Base-by-base conservation (phyloP, 2,888 invertebrate species). In the Muschampia plurimacula region DNA sequence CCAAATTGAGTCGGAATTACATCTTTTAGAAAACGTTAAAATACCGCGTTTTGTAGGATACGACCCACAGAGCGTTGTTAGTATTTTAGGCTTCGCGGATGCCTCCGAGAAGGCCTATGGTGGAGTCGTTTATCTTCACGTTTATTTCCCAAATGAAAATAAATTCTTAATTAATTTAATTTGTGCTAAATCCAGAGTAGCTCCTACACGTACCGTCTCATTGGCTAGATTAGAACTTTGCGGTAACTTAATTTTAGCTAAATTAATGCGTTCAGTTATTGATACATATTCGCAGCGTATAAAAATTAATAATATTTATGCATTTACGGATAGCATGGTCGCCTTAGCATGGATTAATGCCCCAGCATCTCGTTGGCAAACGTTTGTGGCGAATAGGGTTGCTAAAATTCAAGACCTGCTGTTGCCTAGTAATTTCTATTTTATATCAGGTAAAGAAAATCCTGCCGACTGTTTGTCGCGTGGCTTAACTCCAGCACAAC, bases 401-500 rank as follows among this genome's bases (percentile, higher is more conserved):
- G 62, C 62, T 8, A 39, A 62, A 62, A 62, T 62, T 4, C 62
- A 62, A 41, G 39, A 62, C 28, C 10, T 32, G 15, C 0, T 62
- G 41, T 62, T 9, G n/a, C 62, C 62, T 41, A 41, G 39, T 62
- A 62, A 62, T 3, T 73, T 73, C 44, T 69, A 66, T 60, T 65
- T 65, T 41, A 65, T 73, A 7, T 22, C 69, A 2, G 73, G 73
- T n/a, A 44, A 15, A 7, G 63, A 73, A 28, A 73, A 73, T 52
- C 73, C 73, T 5, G 60, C 60, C 39, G 67, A 70, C 62, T 69
- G 69, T 39, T 12, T 69, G 44, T 69, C 73, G 12, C 65, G 73
- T 39, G 73, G 73, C 3, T 32, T 73, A 46, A 52, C 69, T 1
- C 69, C 69, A 10, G 46, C 66, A 28, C 73, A 73, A 62, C 12